Conservation (phyloP, 2,113 vertebrate species). For the Platichthys flesus region DNA sequence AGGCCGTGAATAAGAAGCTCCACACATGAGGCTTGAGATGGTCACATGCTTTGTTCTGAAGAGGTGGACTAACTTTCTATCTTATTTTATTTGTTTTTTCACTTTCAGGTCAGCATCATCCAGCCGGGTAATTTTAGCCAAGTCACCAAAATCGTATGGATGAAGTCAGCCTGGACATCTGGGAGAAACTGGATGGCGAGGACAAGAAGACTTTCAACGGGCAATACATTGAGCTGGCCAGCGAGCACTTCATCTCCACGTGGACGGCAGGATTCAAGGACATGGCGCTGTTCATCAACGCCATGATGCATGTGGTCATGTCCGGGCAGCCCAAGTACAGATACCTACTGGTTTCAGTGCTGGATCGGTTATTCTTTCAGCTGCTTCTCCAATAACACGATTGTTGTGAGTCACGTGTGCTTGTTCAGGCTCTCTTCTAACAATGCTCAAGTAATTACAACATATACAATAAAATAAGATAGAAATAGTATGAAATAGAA, state of each 20-base stretch:
- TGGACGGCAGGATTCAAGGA: conserved; percentile 72
- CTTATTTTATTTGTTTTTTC: too few species aligned
- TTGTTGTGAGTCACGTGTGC: too few species aligned
- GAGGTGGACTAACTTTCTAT: too few species aligned
- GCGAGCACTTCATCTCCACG: conserved; percentile 69
- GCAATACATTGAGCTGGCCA: conserved; percentile 75
- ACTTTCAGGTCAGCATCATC: conserved; percentile 82
- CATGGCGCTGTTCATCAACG: conserved; percentile 68
- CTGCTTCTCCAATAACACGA: background rate
- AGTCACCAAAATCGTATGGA: conserved; percentile 82
- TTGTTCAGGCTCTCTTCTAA: too few species aligned
- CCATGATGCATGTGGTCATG: conserved; percentile 81
- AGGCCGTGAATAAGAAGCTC: too few species aligned
- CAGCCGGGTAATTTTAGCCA: conserved; percentile 85
- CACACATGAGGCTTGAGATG: too few species aligned
- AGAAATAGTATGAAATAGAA: too few species aligned
- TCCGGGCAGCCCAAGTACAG: conserved; percentile 72
- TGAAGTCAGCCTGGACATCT: conserved; percentile 72
- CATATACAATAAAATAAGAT: too few species aligned
- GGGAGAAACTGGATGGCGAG: conserved; percentile 77
- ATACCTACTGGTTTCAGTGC: conserved; percentile 75
- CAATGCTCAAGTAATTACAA: too few species aligned
- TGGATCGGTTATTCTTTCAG: conserved; percentile 63
- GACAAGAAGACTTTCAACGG: conserved; percentile 74
- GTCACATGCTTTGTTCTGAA: too few species aligned